Evolutionary conservation across 1,140 invertebrate genomes (phyloP), one percentile per base, ranked within the genome.

Genomic region (Leguminivora glycinivorella): DNA sequence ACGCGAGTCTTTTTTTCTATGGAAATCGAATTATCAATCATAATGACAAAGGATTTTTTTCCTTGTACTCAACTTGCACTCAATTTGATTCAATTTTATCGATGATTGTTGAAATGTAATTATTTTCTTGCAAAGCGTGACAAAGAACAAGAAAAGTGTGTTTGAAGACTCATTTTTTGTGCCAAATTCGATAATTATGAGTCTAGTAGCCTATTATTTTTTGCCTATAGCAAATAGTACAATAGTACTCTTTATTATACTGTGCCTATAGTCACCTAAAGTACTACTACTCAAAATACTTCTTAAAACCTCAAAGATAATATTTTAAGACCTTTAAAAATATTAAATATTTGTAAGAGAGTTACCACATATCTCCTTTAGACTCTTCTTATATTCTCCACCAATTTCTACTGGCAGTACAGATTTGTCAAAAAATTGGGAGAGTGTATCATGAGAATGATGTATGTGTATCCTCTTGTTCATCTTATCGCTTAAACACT

Each of bases 341-440:
- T n/a, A n/a, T n/a, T n/a, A n/a, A n/a, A n/a, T n/a, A n/a, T n/a
- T n/a, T n/a, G n/a, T n/a, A n/a, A n/a, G n/a, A n/a, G n/a, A n/a
- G n/a, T n/a, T n/a, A 63, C 58, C 58, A 63, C 25, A 17, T 17
- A 63, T 14, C n/a, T 63, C 58, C 4, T 63, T 63, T 1, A 26
- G 12, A 29, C 12, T 63, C 26, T 29, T 63, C 12, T 63, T n/a
- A 6, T n/a, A 63, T 29, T 63, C 58, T 1, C 58, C 58, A 17
- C 66, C 66, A n/a, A 40, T 24, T 6, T 67, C 66, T 0, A 25
- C 17, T 19, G 66, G 66, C 7, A 67, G 25, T 14, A 67, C 19
- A 3, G 31, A 40, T 25, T 67, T 67, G 31, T 38, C 31, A 24
- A 67, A 5, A 31, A 17, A 0, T 40, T 67, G 4, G 9, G 0